Evolutionary conservation across 2,113 vertebrate genomes (phyloP).

Genomic region (Brachirus orientalis): DNA sequence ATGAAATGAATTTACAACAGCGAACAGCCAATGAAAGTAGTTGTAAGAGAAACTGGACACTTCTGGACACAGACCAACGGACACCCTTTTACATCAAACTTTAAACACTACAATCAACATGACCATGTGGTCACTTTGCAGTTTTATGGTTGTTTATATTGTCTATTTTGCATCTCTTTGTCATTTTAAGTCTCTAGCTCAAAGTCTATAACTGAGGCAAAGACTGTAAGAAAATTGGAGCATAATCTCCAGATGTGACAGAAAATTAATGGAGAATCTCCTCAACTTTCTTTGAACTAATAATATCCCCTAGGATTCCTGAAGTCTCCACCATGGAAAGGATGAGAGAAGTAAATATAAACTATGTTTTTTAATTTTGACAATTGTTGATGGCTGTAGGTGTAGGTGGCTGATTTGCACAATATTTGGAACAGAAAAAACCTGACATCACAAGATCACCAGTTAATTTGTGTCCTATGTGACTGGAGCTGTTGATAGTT

Average conservation of each 20-base stretch:
- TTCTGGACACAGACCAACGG: not conserved
- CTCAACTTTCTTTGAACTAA: too few species aligned
- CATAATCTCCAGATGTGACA: slow-evolving; percentile 48
- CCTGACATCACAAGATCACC: not conserved
- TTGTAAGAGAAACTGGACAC: not conserved
- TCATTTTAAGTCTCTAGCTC: not conserved
- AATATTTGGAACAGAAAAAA: not conserved
- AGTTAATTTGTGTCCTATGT: not conserved
- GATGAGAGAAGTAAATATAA: too few species aligned
- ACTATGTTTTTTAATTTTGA: too few species aligned
- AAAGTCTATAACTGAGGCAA: slow-evolving; percentile 34
- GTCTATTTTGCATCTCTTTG: not conserved
- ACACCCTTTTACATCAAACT: not conserved
- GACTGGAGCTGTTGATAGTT: slow-evolving; percentile 6
- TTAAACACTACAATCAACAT: too few species aligned
- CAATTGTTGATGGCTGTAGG: too few species aligned
- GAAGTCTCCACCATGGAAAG: too few species aligned
- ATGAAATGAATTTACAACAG: too few species aligned
- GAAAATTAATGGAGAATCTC: slow-evolving; percentile 22
- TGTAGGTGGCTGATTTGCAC: too few species aligned
- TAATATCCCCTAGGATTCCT: too few species aligned
- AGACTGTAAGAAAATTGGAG: slow-evolving; percentile 40
- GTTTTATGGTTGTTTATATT: not conserved
- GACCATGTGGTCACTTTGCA: too few species aligned
- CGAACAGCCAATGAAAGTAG: too few species aligned